phyloP scores from a whole-genome alignment of 2,797 vertebrate genomes.

The Coracias cyanogaster region DNA sequence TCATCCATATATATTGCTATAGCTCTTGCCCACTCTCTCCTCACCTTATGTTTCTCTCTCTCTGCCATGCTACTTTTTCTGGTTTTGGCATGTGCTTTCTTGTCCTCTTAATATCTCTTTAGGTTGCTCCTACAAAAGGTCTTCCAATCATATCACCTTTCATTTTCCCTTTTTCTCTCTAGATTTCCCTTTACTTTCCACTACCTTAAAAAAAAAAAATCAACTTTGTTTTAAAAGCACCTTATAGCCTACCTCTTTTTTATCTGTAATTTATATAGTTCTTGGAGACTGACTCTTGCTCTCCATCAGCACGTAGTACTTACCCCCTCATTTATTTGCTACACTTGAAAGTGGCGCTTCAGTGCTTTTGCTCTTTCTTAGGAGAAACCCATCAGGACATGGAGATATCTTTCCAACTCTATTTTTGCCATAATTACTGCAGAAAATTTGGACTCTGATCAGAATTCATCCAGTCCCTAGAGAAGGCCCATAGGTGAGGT shows the following conservation, averaged over 20 bases:
- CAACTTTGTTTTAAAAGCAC: neutral
- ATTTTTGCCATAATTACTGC: neutral
- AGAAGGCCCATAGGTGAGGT: neutral
- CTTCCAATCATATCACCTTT: neutral
- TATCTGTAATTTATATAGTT: neutral
- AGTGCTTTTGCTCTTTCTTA: neutral
- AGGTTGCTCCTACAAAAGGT: neutral
- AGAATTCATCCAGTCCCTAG: neutral
- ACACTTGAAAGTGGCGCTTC: neutral
- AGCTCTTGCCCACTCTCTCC: neutral
- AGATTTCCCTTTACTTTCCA: neutral
- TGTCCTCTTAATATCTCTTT: neutral
- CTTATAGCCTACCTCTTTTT: neutral
- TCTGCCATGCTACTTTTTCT: neutral
- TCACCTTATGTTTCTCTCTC: neutral
- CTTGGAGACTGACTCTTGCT: neutral
- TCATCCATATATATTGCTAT: neutral
- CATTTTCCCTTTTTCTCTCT: neutral
- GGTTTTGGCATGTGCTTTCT: neutral
- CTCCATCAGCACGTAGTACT: accelerated
- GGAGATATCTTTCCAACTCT: neutral
- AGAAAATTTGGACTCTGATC: neutral
- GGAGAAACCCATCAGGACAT: neutral
- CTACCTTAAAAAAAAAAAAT: neutral
- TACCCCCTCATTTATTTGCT: neutral